Percentiles rank a stretch among this genome's conserved stretches.
Evolutionary conservation across 1,140 invertebrate genomes (phyloP).

Genomic region (Glossosoma conforme): DNA sequence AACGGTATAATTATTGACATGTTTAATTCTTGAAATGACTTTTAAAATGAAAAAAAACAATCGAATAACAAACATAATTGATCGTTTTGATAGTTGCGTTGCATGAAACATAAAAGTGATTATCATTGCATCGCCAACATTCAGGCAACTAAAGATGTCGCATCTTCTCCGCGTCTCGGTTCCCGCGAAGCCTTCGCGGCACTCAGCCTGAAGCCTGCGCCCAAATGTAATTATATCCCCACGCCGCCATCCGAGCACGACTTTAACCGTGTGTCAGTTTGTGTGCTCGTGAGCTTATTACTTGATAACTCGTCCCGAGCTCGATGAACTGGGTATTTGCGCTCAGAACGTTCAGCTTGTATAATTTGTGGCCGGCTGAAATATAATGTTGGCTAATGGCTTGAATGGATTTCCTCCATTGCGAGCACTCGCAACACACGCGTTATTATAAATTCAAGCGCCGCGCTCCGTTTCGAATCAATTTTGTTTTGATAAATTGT

Average conservation of each 20-base stretch:
- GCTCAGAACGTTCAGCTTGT: conserved; percentile 7
- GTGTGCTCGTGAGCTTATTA: conserved; percentile 24
- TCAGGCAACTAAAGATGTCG: too few relatives aligned
- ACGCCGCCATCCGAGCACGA: conserved; percentile 11
- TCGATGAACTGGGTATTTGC: conserved; percentile 12
- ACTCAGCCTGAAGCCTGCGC: conserved; percentile 10
- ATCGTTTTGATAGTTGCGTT: neutral
- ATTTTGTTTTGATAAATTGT: too few relatives aligned
- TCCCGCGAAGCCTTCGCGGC: too few relatives aligned
- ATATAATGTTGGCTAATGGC: conserved; percentile 22
- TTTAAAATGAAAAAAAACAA: too few relatives aligned
- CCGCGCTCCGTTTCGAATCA: too few relatives aligned
- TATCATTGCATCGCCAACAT: too few relatives aligned
- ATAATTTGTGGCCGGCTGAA: conserved; percentile 18
- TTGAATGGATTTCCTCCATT: conserved; percentile 13
- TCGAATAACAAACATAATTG: too few relatives aligned
- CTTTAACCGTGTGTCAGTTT: conserved; percentile 16
- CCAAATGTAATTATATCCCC: conserved; percentile 28
- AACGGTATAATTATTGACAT: too few relatives aligned
- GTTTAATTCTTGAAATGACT: too few relatives aligned
- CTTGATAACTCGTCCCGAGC: conserved; percentile 25
- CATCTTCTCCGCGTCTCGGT: too few relatives aligned
- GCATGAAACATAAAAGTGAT: neutral
- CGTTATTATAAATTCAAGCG: too few relatives aligned
- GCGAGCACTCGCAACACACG: too few relatives aligned